A percentile compares a stretch with the other conserved stretches of the same genome.
phyloP scores from a whole-genome alignment of 2,113 vertebrate genomes.

The Alces alces region DNA sequence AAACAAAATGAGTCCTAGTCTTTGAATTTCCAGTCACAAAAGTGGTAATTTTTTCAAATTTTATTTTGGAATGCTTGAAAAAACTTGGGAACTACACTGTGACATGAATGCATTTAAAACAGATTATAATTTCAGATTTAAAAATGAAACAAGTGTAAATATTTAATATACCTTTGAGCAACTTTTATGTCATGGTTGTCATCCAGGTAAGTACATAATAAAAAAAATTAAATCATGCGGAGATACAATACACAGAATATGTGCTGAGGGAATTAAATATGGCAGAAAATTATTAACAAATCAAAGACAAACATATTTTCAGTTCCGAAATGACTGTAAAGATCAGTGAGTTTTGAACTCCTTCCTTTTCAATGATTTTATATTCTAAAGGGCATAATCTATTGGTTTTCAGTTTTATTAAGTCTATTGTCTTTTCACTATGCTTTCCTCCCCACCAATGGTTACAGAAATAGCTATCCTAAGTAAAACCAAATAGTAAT shows the following conservation, averaged over 20 bases:
- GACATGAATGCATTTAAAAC: constrained; percentile 7
- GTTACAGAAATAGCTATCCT: background rate
- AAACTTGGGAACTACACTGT: background rate
- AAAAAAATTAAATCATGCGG: constrained; percentile 57
- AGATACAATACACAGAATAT: background rate
- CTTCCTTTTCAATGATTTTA: background rate
- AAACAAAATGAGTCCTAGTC: background rate
- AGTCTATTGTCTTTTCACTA: background rate
- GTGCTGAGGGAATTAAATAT: constrained; percentile 38
- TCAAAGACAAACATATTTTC: background rate
- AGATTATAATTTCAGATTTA: background rate
- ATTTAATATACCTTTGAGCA: constrained; percentile 11
- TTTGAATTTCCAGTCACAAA: constrained; percentile 12
- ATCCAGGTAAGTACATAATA: background rate
- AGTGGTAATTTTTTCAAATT: constrained; percentile 17
- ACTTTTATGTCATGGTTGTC: background rate
- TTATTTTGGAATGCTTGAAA: constrained; percentile 10
- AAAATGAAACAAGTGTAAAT: constrained; percentile 47
- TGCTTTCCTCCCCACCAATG: background rate
- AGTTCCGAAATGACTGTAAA: constrained; percentile 39
- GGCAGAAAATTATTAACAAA: constrained; percentile 48
- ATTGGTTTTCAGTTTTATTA: background rate
- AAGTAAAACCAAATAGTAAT: background rate
- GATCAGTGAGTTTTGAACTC: background rate
- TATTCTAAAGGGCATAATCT: background rate